Percentiles rank a stretch among this genome's conserved stretches.
Evolutionary conservation across 1,140 invertebrate species (phyloP).

Genomic region (Elymnias hypermnestra): DNA sequence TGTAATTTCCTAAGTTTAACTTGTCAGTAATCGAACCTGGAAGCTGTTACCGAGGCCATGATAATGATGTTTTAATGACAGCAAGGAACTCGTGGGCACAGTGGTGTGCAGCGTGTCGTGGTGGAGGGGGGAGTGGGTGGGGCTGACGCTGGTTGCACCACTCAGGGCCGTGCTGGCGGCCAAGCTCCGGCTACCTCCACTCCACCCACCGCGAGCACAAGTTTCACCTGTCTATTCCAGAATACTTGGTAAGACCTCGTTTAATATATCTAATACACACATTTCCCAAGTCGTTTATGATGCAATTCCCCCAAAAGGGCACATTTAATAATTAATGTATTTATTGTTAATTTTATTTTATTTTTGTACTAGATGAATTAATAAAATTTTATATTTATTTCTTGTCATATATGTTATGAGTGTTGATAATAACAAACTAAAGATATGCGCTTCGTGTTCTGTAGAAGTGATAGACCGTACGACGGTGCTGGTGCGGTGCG

Average conservation of each 20-base stretch:
- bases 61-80: too few relatives aligned
- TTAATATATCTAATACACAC: too few relatives aligned
- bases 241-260: constrained; percentile 25
- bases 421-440: too few relatives aligned
- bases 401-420: too few relatives aligned
- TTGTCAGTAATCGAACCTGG: too few relatives aligned
- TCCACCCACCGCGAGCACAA: constrained; percentile 8
- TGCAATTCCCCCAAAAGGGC: too few relatives aligned
- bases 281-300: too few relatives aligned
- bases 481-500: constrained; percentile 75
- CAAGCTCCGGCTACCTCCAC: constrained; percentile 40
- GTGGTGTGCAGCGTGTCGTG: constrained; percentile 78
- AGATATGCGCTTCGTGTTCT: background rate
- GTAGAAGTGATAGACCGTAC: constrained; percentile 57
- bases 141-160: constrained; percentile 77
- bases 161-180: constrained; percentile 56
- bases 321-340: too few relatives aligned
- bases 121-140: constrained; percentile 79
- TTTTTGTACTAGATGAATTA: too few relatives aligned
- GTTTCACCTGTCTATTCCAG: constrained; percentile 17
- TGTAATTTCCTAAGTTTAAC: too few relatives aligned
- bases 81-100: constrained; percentile 66
- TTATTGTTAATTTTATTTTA: too few relatives aligned
- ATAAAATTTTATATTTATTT: too few relatives aligned
- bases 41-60: background rate